Evolutionary conservation across 1,140 invertebrate genomes (phyloP).

Genomic region (Cydia pomonella): DNA sequence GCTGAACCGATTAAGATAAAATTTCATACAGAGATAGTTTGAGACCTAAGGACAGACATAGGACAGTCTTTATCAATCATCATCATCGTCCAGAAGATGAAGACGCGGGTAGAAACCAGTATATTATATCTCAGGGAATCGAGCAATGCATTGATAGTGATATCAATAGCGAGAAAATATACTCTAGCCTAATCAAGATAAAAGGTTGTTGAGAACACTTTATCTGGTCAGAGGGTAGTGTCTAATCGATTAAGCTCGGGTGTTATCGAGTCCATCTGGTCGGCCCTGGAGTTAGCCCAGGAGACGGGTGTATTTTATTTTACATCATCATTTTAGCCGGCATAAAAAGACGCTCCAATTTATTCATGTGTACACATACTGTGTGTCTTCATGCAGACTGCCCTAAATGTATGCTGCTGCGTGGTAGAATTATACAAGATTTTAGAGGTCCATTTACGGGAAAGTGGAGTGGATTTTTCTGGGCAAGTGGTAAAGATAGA

Average conservation of each 20-base stretch:
- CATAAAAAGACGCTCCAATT: too few species aligned
- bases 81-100: too few species aligned
- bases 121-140: background rate
- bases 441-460: too few species aligned
- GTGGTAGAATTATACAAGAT: too few species aligned
- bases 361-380: background rate
- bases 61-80: too few species aligned
- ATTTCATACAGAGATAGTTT: too few species aligned
- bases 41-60: too few species aligned
- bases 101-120: too few species aligned
- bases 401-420: too few species aligned
- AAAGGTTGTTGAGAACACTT: conserved; percentile 26
- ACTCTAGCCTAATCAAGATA: conserved; percentile 23
- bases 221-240: conserved; percentile 29
- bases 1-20: too few species aligned
- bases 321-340: conserved; percentile 41
- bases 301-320: background rate
- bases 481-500: too few species aligned
- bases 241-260: conserved; percentile 26
- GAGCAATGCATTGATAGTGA: background rate
- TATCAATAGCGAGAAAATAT: conserved; percentile 3
- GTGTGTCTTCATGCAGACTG: background rate
- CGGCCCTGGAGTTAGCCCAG: conserved; percentile 1
- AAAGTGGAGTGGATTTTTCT: too few species aligned
- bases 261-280: conserved; percentile 33